phyloP scores from a whole-genome alignment of 2,113 vertebrate genomes.

The Coturnix japonica region DNA sequence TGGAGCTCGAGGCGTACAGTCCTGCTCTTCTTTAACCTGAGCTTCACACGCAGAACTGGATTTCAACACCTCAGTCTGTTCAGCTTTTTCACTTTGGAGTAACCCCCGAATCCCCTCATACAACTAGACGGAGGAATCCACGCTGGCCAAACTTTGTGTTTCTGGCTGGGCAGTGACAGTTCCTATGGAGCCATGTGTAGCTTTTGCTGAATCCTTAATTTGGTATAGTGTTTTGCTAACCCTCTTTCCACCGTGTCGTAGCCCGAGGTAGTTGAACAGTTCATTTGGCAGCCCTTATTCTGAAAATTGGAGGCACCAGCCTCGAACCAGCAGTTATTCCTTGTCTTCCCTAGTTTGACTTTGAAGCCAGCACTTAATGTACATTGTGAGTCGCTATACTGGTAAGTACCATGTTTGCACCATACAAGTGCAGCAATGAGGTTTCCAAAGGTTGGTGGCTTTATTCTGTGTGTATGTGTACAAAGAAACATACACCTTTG shows the following conservation, averaged over 20 bases:
- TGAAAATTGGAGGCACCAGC: not conserved
- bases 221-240: not conserved
- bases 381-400: not conserved
- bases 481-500: not conserved
- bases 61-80: not conserved
- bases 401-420: not conserved
- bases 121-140: not conserved
- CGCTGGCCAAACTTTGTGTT: not conserved
- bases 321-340: not conserved
- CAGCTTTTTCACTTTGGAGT: not conserved
- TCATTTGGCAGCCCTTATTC: not conserved
- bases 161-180: not conserved
- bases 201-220: not conserved
- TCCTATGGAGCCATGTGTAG: accelerated
- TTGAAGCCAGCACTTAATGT: not conserved
- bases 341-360: not conserved
- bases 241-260: not conserved
- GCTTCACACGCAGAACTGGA: not conserved
- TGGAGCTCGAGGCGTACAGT: not conserved
- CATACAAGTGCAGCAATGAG: not conserved
- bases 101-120: not conserved
- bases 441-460: not conserved
- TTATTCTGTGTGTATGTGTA: not conserved
- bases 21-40: not conserved
- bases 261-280: not conserved